Conservation (phyloP, 2,888 invertebrate genomes). For the Teleogryllus oceanicus region DNA sequence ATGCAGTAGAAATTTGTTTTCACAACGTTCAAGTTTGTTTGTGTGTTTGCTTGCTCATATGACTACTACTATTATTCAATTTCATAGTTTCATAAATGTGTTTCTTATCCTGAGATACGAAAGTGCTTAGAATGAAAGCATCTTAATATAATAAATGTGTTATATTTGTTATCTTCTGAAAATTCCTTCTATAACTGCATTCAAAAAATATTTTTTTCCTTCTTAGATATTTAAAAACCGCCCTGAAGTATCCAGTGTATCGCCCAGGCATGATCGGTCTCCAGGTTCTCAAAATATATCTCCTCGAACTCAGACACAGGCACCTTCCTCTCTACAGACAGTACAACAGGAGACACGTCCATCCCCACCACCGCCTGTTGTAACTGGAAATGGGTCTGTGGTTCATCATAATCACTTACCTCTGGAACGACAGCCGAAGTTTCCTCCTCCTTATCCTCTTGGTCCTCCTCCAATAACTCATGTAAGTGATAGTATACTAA, state of each 20-base stretch:
- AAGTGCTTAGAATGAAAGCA: too few relatives aligned
- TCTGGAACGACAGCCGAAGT: slow-evolving; percentile 35
- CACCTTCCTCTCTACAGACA: not conserved
- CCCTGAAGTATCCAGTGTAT: slow-evolving; percentile 44
- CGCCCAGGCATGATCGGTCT: not conserved
- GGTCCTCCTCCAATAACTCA: slow-evolving; percentile 44
- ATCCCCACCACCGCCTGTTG: slow-evolving; percentile 38
- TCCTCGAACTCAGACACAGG: not conserved
- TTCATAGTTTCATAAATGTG: too few relatives aligned
- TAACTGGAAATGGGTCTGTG: slow-evolving; percentile 3
- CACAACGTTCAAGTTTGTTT: too few relatives aligned
- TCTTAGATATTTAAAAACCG: slow-evolving; percentile 53
- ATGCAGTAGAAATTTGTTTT: too few relatives aligned
- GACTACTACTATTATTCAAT: too few relatives aligned
- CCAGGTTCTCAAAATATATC: not conserved
- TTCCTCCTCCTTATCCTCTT: slow-evolving; percentile 30
- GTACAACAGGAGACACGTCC: not conserved
- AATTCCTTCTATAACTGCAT: too few relatives aligned
- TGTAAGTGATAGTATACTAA: slow-evolving; percentile 38
- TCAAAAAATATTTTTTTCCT: slow-evolving; percentile 21
- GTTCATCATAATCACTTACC: slow-evolving; percentile 2
- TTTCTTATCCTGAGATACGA: too few relatives aligned
- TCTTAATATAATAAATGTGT: too few relatives aligned
- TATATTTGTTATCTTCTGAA: too few relatives aligned
- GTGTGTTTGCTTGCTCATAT: too few relatives aligned